Percentiles rank a stretch among this genome's conserved stretches.
Conservation (phyloP, 2,113 vertebrate genomes). For the Semnornis frantzii region DNA sequence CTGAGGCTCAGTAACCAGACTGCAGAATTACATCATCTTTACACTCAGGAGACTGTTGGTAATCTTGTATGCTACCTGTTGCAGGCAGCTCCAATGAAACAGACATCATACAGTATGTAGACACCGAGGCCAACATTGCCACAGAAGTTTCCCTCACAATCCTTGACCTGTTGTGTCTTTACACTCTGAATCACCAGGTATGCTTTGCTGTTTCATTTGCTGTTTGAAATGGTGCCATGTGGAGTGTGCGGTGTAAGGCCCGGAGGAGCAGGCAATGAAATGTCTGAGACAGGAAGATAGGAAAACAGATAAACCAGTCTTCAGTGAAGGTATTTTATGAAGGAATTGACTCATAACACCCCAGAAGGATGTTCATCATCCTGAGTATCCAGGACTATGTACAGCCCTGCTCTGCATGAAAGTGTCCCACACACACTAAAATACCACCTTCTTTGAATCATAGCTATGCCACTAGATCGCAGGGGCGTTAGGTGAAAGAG, state of each 20-base stretch:
- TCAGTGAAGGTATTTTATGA: background rate
- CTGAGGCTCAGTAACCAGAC: background rate
- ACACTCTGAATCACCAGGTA: conserved; percentile 93
- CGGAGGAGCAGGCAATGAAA: background rate
- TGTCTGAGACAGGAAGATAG: background rate
- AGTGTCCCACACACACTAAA: background rate
- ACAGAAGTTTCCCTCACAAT: conserved; percentile 94
- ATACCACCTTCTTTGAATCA: background rate
- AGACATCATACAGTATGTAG: conserved; percentile 88
- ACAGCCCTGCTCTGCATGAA: background rate
- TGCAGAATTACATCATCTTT: background rate
- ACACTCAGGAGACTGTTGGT: background rate
- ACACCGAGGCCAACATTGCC: conserved; percentile 92
- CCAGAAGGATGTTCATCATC: background rate
- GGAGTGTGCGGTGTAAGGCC: no score
- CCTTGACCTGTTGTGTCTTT: conserved; percentile 91
- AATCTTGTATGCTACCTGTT: background rate
- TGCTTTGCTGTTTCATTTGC: background rate
- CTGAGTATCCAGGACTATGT: rapidly evolving
- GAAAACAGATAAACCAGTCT: background rate
- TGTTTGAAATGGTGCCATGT: background rate
- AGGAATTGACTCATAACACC: background rate
- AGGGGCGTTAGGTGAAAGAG: background rate
- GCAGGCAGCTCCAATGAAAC: conserved; percentile 85
- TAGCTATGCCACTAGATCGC: background rate